These are phyloP conservation scores for Phalacrocorax carbo DNA, from an alignment of 2,113 vertebrate species.

Conservation along the genomic window DNA sequence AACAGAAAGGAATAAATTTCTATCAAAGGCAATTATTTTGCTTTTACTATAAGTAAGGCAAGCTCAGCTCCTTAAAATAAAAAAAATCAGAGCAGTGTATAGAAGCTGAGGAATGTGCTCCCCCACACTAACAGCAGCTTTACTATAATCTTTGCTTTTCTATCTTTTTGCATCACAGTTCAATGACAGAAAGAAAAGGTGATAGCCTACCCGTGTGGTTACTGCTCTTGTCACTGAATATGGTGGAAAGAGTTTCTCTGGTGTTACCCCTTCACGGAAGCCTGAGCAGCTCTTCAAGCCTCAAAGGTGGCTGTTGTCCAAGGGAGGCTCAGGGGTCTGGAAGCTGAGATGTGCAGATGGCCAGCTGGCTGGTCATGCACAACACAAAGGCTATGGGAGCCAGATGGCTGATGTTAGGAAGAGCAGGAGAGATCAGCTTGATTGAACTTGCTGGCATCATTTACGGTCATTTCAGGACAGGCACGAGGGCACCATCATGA, in stretches of 20 bases:
- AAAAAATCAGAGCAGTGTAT: neutral
- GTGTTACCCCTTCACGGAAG: neutral
- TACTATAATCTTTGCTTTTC: neutral
- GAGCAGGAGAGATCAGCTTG: neutral
- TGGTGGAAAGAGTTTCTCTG: neutral
- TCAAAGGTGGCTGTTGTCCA: neutral
- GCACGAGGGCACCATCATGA: neutral
- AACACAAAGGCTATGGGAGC: neutral
- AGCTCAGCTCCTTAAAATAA: neutral
- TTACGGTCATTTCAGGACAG: neutral
- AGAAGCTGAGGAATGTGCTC: neutral
- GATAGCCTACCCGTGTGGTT: neutral
- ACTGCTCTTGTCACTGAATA: neutral
- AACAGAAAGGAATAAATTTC: neutral
- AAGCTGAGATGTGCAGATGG: neutral
- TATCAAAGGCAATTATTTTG: neutral
- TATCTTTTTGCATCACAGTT: neutral
- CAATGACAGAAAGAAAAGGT: neutral
- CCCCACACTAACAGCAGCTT: neutral
- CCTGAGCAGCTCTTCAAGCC: neutral
- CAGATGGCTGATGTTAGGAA: constrained; percentile 11
- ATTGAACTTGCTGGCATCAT: neutral
- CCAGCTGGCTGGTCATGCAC: neutral
- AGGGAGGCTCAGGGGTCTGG: neutral
- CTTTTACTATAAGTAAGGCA: neutral